These are phyloP conservation scores for Thelaira solivaga DNA, from an alignment of 2,888 invertebrate genomes.

Conservation along the genomic window DNA sequence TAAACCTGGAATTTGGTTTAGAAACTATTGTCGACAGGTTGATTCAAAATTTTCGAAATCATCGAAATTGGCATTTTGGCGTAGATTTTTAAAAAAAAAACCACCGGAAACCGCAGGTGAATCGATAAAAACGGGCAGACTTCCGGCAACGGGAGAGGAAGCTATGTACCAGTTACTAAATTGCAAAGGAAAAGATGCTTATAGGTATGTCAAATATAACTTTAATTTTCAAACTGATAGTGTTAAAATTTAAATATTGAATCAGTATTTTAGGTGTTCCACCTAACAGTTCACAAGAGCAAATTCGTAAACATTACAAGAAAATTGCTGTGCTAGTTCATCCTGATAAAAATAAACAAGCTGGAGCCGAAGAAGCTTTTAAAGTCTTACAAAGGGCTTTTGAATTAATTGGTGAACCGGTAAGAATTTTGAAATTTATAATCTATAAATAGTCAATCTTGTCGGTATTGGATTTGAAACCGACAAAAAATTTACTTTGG, in stretches of 20 bases:
- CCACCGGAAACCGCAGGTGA: constrained; percentile 73
- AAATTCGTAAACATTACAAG: constrained; percentile 95
- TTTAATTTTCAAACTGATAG: background rate
- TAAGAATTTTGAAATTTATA: constrained; percentile 72
- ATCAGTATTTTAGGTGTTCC: constrained; percentile 87
- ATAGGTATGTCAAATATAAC: constrained; percentile 80
- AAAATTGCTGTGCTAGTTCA: constrained; percentile 95
- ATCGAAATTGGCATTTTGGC: constrained; percentile 76
- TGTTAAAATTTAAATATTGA: constrained; percentile 11
- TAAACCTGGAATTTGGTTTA: constrained; percentile 75
- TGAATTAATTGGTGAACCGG: constrained; percentile 94
- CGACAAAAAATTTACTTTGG: too few relatives aligned
- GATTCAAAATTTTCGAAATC: constrained; percentile 74
- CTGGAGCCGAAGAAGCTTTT: constrained; percentile 97
- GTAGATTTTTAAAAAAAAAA: constrained; percentile 76
- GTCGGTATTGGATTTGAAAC: too few relatives aligned
- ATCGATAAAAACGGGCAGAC: constrained; percentile 75
- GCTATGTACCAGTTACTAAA: constrained; percentile 95
- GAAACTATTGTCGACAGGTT: constrained; percentile 72
- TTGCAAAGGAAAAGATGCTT: constrained; percentile 97
- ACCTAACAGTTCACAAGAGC: constrained; percentile 92
- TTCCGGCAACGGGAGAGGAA: constrained; percentile 94
- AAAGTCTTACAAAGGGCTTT: constrained; percentile 97
- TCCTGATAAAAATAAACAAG: constrained; percentile 96
- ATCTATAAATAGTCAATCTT: too few relatives aligned